Conservation (phyloP, 2,113 vertebrate genomes). For the Ceyx cyanopectus region DNA sequence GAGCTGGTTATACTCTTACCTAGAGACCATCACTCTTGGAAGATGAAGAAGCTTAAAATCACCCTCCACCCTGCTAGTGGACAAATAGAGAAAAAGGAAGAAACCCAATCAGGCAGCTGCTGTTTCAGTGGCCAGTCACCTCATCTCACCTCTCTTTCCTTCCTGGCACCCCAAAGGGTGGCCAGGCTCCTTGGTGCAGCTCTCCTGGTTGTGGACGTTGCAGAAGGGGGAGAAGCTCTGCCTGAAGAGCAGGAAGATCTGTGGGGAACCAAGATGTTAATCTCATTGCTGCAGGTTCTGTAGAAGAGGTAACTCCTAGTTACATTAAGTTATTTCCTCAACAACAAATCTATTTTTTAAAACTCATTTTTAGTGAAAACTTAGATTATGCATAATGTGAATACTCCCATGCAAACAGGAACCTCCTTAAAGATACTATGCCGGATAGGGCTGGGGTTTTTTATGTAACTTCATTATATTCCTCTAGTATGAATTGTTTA, state of each 20-base stretch:
- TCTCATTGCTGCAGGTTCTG: not conserved
- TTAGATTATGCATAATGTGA: not conserved
- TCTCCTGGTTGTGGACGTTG: not conserved
- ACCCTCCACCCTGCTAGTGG: too few relatives aligned
- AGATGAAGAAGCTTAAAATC: not conserved
- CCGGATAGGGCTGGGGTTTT: not conserved
- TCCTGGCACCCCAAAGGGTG: not conserved
- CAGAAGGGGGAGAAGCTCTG: not conserved
- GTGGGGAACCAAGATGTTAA: not conserved
- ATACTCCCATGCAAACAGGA: not conserved
- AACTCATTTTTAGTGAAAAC: not conserved
- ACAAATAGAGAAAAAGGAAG: not conserved
- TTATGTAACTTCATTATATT: not conserved
- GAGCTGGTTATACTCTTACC: not conserved
- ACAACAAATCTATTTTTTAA: not conserved
- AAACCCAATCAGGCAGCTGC: not conserved
- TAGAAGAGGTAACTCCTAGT: not conserved
- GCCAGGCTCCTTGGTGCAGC: not conserved
- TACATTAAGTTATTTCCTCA: not conserved
- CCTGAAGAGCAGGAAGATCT: not conserved
- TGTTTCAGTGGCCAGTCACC: accelerated
- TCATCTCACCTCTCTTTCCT: not conserved
- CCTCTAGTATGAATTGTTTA: not conserved
- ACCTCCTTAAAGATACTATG: not conserved
- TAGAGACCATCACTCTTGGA: not conserved